Base-by-base conservation (phyloP, 2,888 invertebrate genomes). In the Cecidostiba fungosa region DNA sequence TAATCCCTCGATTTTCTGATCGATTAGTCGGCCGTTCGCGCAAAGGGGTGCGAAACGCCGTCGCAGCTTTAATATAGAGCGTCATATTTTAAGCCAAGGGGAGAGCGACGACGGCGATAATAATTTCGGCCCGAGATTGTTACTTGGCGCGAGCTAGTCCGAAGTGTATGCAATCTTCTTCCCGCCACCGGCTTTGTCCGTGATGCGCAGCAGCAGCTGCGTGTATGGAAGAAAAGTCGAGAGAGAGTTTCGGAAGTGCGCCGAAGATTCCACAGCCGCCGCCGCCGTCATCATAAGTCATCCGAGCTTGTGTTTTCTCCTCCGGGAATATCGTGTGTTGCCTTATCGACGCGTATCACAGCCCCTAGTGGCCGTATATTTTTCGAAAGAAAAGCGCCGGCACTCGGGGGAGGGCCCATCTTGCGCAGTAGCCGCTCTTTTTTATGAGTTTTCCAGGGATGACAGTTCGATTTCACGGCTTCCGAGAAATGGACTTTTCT, bases 1-100 rank as follows among this genome's bases (percentile, higher is more conserved):
- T 86, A 86, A 85, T 85, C 78, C 80, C 86, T 86, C 86, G 80
- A 86, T 86, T 86, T 86, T 86, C 86, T 86, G 83, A 86, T 86
- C 86, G 86, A 86, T 86, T 86, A 86, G 83, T 77, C 79, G 50
- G 62, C 5, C 26, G 50, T 50, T 66, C 36, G 62, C 59, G 85
- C 82, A 59, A 85, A 85, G 76, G 85, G 85, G 82, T 79, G 74
- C 62, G n/a, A 26, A 74, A 84, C 54, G 43, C 16, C 66, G 19
- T 19, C 16, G 78, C 16, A 50, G 82, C 73, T 85, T 85, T 85
- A 85, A 85, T 83, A 85, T 76, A 69, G 78, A 70, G 73, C 73
- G 76, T 43, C 85, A 79, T 85, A 83, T 79, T 82, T 83, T 78
- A 83, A 74, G 47, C 78, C 5, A 26, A 19, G 16, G 36, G 29